phyloP scores from a whole-genome alignment of 2,888 invertebrate species.

The Stenchaetothrips biformis region DNA sequence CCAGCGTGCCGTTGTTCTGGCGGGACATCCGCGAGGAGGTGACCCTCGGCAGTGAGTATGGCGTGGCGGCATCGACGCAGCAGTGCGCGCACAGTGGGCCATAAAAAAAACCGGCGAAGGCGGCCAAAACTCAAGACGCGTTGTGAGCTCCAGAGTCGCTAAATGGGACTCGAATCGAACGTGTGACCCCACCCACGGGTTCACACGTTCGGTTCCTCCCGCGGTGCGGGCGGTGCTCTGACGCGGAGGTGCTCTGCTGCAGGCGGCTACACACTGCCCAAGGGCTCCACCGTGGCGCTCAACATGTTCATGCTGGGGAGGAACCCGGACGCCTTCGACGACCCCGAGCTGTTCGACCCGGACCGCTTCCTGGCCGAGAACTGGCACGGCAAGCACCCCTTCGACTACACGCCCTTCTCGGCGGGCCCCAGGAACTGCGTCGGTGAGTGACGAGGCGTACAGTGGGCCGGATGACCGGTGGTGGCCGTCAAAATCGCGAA shows the following conservation, averaged over 20 bases:
- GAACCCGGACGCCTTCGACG: slow-evolving; percentile 17
- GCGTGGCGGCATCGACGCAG: too few species aligned
- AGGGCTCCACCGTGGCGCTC: neutral
- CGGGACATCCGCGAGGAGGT: slow-evolving; percentile 55
- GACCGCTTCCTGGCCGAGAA: slow-evolving; percentile 10
- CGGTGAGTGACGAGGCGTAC: neutral
- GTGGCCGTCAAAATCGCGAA: too few species aligned
- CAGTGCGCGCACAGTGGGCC: too few species aligned
- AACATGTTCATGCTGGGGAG: slow-evolving; percentile 9
- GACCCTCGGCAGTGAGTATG: neutral
- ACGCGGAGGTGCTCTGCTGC: too few species aligned
- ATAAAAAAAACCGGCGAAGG: too few species aligned
- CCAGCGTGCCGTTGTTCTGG: slow-evolving; percentile 62
- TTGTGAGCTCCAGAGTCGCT: too few species aligned
- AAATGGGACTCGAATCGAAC: too few species aligned
- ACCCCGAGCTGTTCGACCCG: slow-evolving; percentile 10
- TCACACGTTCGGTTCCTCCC: too few species aligned
- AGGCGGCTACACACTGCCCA: neutral
- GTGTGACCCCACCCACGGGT: too few species aligned
- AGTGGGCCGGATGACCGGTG: too few species aligned
- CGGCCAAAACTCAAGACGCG: too few species aligned
- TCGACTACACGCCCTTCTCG: slow-evolving; percentile 20
- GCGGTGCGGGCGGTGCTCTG: too few species aligned
- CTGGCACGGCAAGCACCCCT: slow-evolving; percentile 8
- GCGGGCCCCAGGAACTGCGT: neutral